Base-by-base conservation (phyloP, 2,797 vertebrate genomes). In the Lutjanus campechanus region DNA sequence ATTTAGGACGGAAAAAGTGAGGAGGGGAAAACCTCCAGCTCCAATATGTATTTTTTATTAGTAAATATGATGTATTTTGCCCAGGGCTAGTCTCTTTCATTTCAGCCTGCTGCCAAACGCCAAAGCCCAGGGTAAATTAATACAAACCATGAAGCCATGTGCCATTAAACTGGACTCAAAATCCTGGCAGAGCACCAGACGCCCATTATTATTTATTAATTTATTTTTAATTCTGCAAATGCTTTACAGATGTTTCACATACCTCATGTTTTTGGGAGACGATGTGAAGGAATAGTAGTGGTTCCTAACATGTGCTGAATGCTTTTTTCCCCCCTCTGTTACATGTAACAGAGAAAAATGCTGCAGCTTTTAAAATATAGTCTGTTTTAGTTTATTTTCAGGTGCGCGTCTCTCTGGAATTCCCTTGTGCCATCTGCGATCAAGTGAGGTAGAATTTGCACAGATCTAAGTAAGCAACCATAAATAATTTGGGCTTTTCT, bases 211-310 rank as follows among this genome's bases (percentile, higher is more conserved):
- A 94, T 94, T 93, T 91, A 95, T 94, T 95, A 92, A 95, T 95
- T 93, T 94, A 90, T 92, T 93, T 95, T 93, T 94, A 94, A 96
- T 96, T 94, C 82, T 82, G 69, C 83, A 93, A 96, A 96, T 95
- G 92, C 88, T 91, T 94, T 92, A 86, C 95, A 96, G 94, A 95
- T 96, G 95, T 95, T 91, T 92, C 51, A 72, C 81, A 91, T 92
- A 87, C 88, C 88, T 90, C 69, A 8, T 89, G 71, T 87, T 89
- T 90, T 82, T 73, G 62, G 69, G 77, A 82, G 75, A 59, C 4
- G 59, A 85, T 41, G 77, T 88, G 82, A 86, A 82, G 66, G 82
- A 86, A 76, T 71, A 56, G 82, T 62, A 84, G 82, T 83, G 82
- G 77, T 83, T 85, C 86, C 76, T 83, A 75, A 84, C 80, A 81